These are phyloP conservation scores for Onthophagus sagittarius DNA, from an alignment of 2,888 invertebrate species.

Conservation along the genomic window DNA sequence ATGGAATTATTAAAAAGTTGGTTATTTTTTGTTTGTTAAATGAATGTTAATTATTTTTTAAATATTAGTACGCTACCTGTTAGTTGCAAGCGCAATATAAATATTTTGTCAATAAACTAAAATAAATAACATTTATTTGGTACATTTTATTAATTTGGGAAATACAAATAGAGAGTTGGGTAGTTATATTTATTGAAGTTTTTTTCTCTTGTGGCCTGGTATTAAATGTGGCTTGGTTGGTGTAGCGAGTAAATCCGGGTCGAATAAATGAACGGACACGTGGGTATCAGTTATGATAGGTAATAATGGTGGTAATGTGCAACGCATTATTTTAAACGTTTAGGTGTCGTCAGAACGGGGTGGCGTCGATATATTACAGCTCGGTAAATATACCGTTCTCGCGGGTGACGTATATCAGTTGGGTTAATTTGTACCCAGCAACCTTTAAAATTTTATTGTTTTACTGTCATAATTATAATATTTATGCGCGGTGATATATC, in stretches of 20 bases:
- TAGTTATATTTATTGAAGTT: background rate
- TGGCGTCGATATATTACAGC: slow-evolving; percentile 22
- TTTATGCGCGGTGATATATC: slow-evolving; percentile 25
- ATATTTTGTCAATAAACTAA: background rate
- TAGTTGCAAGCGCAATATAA: background rate
- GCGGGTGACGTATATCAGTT: slow-evolving; percentile 25
- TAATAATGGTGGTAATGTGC: slow-evolving; percentile 12
- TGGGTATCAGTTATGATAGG: slow-evolving; percentile 7
- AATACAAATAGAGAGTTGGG: background rate
- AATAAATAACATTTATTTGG: background rate
- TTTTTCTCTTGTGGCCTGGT: background rate
- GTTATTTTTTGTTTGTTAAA: background rate
- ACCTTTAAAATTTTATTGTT: slow-evolving; percentile 27
- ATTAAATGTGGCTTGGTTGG: background rate
- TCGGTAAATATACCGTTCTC: slow-evolving; percentile 25
- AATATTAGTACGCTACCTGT: background rate
- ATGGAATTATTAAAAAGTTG: too few species aligned
- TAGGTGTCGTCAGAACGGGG: slow-evolving; percentile 20
- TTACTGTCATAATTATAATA: slow-evolving; percentile 26
- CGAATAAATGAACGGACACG: slow-evolving; percentile 4
- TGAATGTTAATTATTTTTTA: background rate
- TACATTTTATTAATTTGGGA: background rate
- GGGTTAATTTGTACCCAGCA: slow-evolving; percentile 25
- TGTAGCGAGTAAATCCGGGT: background rate
- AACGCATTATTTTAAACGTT: slow-evolving; percentile 16